These are phyloP conservation scores for Alces alces DNA, from an alignment of 2,113 vertebrate species.

Conservation along the genomic window DNA sequence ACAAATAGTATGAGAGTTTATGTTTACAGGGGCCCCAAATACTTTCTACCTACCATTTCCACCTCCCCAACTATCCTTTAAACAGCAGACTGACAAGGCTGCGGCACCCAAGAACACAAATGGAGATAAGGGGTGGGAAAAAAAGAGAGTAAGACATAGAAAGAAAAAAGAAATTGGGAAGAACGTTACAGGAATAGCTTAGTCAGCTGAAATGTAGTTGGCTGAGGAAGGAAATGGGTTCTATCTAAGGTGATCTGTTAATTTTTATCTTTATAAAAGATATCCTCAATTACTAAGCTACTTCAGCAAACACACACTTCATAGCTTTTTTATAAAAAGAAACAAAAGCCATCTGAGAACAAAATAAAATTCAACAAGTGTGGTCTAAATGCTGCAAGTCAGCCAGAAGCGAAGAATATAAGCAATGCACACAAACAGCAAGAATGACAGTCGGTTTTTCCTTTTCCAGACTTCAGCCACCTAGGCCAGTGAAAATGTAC, in stretches of 20 bases:
- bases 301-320: neutral
- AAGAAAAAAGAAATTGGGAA: neutral
- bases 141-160: neutral
- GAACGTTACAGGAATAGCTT: neutral
- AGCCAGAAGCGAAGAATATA: neutral
- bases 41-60: neutral
- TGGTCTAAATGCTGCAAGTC: neutral
- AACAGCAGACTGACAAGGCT: neutral
- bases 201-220: neutral
- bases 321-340: neutral
- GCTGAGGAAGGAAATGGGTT: neutral
- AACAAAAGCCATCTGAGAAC: neutral
- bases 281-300: neutral
- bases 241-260: neutral
- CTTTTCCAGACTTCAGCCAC: neutral
- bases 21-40: neutral
- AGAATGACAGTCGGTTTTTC: neutral
- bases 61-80: neutral
- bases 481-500: neutral
- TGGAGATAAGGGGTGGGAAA: neutral
- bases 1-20: neutral
- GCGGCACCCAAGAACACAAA: neutral
- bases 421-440: neutral
- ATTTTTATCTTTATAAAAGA: neutral
- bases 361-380: neutral